Evolutionary conservation across 2,888 invertebrate genomes (phyloP), one percentile per base, ranked within the genome.

Genomic region (Spisula subtruncata): DNA sequence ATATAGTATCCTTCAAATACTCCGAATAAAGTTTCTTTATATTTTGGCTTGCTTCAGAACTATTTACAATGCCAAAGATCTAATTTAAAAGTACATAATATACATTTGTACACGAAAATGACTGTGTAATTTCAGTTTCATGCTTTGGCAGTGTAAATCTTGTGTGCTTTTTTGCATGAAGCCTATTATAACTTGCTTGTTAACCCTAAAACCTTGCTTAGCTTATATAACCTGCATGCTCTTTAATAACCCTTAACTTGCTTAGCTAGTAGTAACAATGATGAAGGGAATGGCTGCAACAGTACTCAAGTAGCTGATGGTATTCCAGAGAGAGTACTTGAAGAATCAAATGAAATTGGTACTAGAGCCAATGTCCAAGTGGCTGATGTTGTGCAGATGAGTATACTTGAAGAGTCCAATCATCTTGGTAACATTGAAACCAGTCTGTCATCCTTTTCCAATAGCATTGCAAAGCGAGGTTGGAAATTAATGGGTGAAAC

Each of bases 401-500:
- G 71, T 84, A 84, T 66, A 41, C 84, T 71, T 71, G 12, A 12
- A 48, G 48, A n/a, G n/a, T n/a, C n/a, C n/a, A n/a, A 48, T 48
- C 48, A 48, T 5, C 48, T 8, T 8, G 12, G 8, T 48, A 48
- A 12, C 12, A 48, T 48, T 12, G 12, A 12, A 8, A 48, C 5
- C 48, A 12, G 12, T 8, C 5, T 48, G 48, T 8, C 48, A 12
- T 5, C 5, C 5, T 83, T 83, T 54, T 18, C 56, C 14, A 8
- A 14, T 5, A 86, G 51, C 46, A 66, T 89, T 60, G 56, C 75
- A 14, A n/a, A 32, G 32, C 86, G 88, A 48, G 88, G 81, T 20
- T 92, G 89, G 89, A 29, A 87, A 32, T 71, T 92, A 20, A 35
- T 71, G 10, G 90, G 89, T 0, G 60, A 56, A 0, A 89, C 89